These are phyloP conservation scores for Cheilosia variabilis DNA, from an alignment of 2,888 invertebrate genomes.

Conservation along the genomic window DNA sequence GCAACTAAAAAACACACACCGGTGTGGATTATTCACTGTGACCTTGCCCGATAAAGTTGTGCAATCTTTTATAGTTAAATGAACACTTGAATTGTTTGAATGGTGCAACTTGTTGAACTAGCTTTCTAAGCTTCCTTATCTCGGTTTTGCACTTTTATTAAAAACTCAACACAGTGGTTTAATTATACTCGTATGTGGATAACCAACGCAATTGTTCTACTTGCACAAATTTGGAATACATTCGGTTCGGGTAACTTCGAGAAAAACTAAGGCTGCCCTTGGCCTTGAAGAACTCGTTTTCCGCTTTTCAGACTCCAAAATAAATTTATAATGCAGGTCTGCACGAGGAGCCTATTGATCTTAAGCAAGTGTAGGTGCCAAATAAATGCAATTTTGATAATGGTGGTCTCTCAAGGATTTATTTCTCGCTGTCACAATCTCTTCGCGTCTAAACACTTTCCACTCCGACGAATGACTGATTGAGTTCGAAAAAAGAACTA, in stretches of 20 bases:
- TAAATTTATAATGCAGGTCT: too few species aligned
- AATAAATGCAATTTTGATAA: not conserved
- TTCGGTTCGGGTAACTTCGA: too few species aligned
- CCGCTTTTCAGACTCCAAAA: too few species aligned
- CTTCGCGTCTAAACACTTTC: slow-evolving; percentile 15
- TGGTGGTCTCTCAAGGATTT: not conserved
- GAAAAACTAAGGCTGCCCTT: too few species aligned
- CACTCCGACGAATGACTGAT: slow-evolving; percentile 33
- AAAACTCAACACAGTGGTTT: not conserved
- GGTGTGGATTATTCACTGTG: not conserved
- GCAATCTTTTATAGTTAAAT: slow-evolving; percentile 13
- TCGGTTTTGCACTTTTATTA: not conserved
- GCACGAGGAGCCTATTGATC: too few species aligned
- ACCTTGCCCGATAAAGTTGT: slow-evolving; percentile 17
- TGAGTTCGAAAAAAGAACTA: not conserved
- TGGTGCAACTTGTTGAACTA: slow-evolving; percentile 14
- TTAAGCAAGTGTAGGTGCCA: too few species aligned
- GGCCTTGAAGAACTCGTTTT: too few species aligned
- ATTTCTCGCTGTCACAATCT: not conserved
- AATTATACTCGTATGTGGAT: not conserved
- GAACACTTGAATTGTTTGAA: not conserved
- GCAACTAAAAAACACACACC: not conserved
- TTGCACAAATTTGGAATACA: too few species aligned
- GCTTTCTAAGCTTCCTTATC: not conserved
- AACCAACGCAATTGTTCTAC: too few species aligned